phyloP scores from a whole-genome alignment of 2,888 invertebrate species.

The Spodoptera littoralis region DNA sequence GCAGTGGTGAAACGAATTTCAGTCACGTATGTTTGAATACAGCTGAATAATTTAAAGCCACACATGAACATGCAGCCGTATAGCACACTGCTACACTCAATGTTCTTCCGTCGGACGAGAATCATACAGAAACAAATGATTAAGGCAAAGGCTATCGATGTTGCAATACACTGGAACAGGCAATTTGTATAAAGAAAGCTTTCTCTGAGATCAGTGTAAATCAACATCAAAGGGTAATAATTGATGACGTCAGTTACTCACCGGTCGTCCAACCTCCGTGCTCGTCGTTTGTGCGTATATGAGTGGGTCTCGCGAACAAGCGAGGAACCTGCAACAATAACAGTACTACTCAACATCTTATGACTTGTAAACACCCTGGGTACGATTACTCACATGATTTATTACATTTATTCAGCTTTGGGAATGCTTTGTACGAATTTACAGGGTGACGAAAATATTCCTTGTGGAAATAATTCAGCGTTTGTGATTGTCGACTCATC shows the following conservation, averaged over 20 bases:
- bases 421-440: constrained; percentile 53
- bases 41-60: constrained; percentile 21
- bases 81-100: neutral
- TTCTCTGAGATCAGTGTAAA: constrained; percentile 46
- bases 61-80: constrained; percentile 3
- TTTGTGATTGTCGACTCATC: constrained; percentile 38
- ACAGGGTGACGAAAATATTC: constrained; percentile 46
- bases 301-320: constrained; percentile 68
- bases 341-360: constrained; percentile 25
- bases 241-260: constrained; percentile 65
- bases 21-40: constrained; percentile 28
- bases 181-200: constrained; percentile 44
- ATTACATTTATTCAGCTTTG: constrained; percentile 56
- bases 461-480: constrained; percentile 32
- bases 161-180: constrained; percentile 22
- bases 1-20: constrained; percentile 32
- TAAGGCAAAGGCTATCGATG: constrained; percentile 34
- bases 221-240: constrained; percentile 52
- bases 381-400: constrained; percentile 57
- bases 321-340: constrained; percentile 79
- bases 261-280: constrained; percentile 76
- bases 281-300: constrained; percentile 74
- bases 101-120: constrained; percentile 14
- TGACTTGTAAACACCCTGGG: constrained; percentile 38
- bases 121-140: constrained; percentile 48